Conservation (phyloP, 64 coral and sea anemone genomes). For the Montipora capricornis region DNA sequence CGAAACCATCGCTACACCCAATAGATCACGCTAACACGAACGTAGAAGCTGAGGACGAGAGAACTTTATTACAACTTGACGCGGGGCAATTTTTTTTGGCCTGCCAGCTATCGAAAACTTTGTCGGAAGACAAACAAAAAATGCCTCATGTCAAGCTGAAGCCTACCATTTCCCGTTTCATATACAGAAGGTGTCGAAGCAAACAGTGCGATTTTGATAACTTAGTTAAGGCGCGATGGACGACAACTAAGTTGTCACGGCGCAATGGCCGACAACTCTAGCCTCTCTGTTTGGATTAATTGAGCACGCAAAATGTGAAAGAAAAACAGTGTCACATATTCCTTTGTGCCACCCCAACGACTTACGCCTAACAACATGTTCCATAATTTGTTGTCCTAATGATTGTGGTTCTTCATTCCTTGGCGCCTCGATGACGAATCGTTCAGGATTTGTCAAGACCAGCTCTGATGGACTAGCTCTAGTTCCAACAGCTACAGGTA, state of each 20-base stretch:
- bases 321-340: too few species aligned
- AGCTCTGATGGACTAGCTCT: constrained; percentile 47
- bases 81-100: too few species aligned
- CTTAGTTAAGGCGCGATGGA: not conserved
- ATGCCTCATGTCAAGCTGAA: not conserved
- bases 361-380: constrained; percentile 69
- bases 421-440: constrained; percentile 38
- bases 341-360: not conserved
- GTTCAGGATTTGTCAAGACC: constrained; percentile 45
- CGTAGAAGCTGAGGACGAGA: too few species aligned
- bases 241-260: not conserved
- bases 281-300: not conserved
- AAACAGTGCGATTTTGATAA: not conserved
- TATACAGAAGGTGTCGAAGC: not conserved
- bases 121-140: constrained; percentile 1
- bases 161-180: not conserved
- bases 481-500: constrained; percentile 74
- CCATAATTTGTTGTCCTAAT: constrained; percentile 67
- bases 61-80: too few species aligned
- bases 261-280: not conserved
- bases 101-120: too few species aligned
- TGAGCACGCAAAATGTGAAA: too few species aligned
- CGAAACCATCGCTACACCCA: too few species aligned
- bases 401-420: constrained; percentile 28
- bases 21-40: too few species aligned